Evolutionary conservation across 1,140 invertebrate species (phyloP), one percentile per base, ranked within the genome.

Genomic region (Leptinotarsa undecemlineata): DNA sequence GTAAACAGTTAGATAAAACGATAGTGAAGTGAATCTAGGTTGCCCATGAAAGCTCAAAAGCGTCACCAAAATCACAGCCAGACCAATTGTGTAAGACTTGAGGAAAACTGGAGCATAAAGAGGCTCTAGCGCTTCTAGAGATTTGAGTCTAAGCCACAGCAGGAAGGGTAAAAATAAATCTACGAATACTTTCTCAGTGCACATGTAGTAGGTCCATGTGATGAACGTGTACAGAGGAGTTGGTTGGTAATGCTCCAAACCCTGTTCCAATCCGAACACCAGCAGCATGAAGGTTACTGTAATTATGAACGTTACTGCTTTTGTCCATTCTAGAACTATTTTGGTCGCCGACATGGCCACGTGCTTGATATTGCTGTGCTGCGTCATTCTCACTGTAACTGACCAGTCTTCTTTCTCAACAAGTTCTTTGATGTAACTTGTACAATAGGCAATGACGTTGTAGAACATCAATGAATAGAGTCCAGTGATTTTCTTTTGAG

Each of bases 401-500:
- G 91, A 91, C 92, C 92, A 93, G 82, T 93, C 91, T 81, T 93
- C 90, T 79, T 92, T 93, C 63, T 90, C 89, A 61, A 91, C 87
- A 3, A 93, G 86, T 82, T 93, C 91, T 78, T 90, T 90, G 13
- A 93, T 89, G 82, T 94, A 94, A 73, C 88, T 88, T 1, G 93
- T 88, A 75, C 92, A 93, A 84, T 94, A 94, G 0, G 92, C 90
- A 68, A 93, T 87, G 2, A 94, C 92, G 82, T 94, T 94, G 86
- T 93, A 94, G 84, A 94, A 94, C 90, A 94, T 92, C 4, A 94
- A 85, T 0, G 92, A 91, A 82, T 94, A 94, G 13, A 94, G 87
- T 21, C 89, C 89, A 0, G 92, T 92, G 23, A 93, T 85, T 57
- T 87, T 85, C 72, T 92, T 90, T 60, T 90, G 87, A 0, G 87